A percentile compares a stretch with the other conserved stretches of the same genome.
These are phyloP conservation scores for Echeneis naucrates DNA, from an alignment of 2,797 vertebrate genomes.

Conservation along the genomic window DNA sequence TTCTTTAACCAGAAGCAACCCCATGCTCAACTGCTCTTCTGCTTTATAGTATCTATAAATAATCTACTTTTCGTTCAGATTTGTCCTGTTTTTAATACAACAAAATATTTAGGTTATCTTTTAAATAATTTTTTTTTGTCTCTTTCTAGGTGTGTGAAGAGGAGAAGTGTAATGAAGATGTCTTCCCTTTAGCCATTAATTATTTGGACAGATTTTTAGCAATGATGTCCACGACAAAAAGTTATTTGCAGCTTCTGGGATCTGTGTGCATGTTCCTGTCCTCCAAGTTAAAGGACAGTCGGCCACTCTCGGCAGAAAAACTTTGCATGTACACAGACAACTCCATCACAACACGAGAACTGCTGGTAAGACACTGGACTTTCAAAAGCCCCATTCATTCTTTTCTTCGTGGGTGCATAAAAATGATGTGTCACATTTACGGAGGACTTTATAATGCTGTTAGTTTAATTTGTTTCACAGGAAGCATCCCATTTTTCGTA, in stretches of 20 bases:
- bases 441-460: slow-evolving; percentile 54
- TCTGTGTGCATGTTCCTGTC: slow-evolving; percentile 96
- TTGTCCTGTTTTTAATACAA: background rate
- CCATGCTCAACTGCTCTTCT: background rate
- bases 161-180: slow-evolving; percentile 92
- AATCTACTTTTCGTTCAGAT: background rate
- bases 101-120: background rate
- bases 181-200: slow-evolving; percentile 97
- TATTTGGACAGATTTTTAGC: slow-evolving; percentile 97
- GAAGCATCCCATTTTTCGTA: slow-evolving; percentile 70
- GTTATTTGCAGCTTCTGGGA: slow-evolving; percentile 92
- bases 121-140: slow-evolving; percentile 25
- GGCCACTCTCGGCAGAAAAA: slow-evolving; percentile 91
- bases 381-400: slow-evolving; percentile 50
- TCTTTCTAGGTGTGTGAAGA: slow-evolving; percentile 92
- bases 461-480: slow-evolving; percentile 64
- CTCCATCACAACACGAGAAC: slow-evolving; percentile 91
- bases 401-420: slow-evolving; percentile 12
- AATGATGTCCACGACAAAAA: slow-evolving; percentile 90
- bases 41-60: background rate
- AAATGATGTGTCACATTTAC: slow-evolving; percentile 52
- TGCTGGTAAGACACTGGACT: slow-evolving; percentile 90
- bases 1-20: background rate
- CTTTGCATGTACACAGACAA: slow-evolving; percentile 97
- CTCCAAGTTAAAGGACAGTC: slow-evolving; percentile 94